phyloP scores from a whole-genome alignment of 2,888 invertebrate species.

The Masnerella sp. region DNA sequence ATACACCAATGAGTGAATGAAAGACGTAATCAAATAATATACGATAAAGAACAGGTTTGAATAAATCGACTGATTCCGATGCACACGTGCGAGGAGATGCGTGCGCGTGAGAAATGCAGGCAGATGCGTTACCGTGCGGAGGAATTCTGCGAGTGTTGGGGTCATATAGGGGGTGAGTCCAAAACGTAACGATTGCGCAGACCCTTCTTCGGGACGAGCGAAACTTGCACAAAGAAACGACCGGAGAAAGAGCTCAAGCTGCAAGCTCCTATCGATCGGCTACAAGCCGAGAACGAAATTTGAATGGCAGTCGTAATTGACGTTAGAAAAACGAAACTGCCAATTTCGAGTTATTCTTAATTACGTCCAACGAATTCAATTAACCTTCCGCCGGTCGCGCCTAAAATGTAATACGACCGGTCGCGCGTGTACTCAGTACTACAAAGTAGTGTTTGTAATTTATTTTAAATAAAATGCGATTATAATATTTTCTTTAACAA shows the following conservation, averaged over 20 bases:
- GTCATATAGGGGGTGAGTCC: constrained; percentile 56
- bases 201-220: constrained; percentile 41
- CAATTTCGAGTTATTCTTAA: no score
- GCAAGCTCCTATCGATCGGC: constrained; percentile 3
- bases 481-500: no score
- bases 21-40: constrained; percentile 12
- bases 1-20: constrained; percentile 7
- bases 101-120: constrained; percentile 65
- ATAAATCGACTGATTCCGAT: constrained; percentile 31
- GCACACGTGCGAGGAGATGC: constrained; percentile 54
- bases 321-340: background rate
- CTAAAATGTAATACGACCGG: no score
- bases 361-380: no score
- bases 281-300: no score
- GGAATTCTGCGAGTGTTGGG: constrained; percentile 63
- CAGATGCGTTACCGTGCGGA: constrained; percentile 61
- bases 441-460: no score
- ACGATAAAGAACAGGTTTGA: constrained; percentile 30
- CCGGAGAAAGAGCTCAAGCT: constrained; percentile 11
- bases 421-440: no score
- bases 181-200: constrained; percentile 45
- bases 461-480: no score
- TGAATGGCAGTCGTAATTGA: background rate
- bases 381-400: no score
- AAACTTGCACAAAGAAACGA: constrained; percentile 12